Percentiles rank a stretch among this genome's conserved stretches.
Conservation (phyloP, 2,888 invertebrate species). For the Nymphalis c-album region DNA sequence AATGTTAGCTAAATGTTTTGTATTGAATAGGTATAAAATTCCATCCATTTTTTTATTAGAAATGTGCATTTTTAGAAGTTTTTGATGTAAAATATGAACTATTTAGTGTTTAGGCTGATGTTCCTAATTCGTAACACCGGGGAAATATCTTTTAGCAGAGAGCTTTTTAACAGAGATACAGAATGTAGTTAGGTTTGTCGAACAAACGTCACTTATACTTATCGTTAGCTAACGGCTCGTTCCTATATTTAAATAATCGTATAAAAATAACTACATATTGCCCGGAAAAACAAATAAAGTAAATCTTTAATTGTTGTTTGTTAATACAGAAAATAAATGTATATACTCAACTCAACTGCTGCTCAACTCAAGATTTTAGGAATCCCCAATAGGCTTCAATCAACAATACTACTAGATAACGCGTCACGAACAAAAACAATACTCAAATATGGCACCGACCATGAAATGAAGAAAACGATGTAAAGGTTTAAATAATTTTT, state of each 20-base stretch:
- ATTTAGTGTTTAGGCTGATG: constrained; percentile 24
- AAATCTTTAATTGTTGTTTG: too few relatives aligned
- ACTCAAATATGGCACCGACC: too few relatives aligned
- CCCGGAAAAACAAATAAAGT: too few relatives aligned
- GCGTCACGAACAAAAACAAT: too few relatives aligned
- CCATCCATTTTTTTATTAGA: constrained; percentile 53
- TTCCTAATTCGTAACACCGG: constrained; percentile 23
- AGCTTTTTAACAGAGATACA: neutral
- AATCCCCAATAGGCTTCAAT: too few relatives aligned
- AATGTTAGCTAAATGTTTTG: constrained; percentile 48
- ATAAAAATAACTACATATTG: neutral
- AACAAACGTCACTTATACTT: neutral
- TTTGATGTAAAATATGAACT: constrained; percentile 36
- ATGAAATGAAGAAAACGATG: too few relatives aligned
- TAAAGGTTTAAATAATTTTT: too few relatives aligned
- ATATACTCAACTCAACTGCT: too few relatives aligned
- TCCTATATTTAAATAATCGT: neutral
- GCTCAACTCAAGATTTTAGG: too few relatives aligned
- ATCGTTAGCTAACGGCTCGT: neutral
- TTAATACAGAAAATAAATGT: too few relatives aligned
- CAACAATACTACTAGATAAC: too few relatives aligned
- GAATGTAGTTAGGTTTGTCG: neutral
- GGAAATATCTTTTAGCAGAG: too few relatives aligned
- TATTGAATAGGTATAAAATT: constrained; percentile 53
- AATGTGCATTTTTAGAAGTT: constrained; percentile 26